Base-by-base conservation (phyloP, 23 tunicate species). In the Halocynthia roretzi region DNA sequence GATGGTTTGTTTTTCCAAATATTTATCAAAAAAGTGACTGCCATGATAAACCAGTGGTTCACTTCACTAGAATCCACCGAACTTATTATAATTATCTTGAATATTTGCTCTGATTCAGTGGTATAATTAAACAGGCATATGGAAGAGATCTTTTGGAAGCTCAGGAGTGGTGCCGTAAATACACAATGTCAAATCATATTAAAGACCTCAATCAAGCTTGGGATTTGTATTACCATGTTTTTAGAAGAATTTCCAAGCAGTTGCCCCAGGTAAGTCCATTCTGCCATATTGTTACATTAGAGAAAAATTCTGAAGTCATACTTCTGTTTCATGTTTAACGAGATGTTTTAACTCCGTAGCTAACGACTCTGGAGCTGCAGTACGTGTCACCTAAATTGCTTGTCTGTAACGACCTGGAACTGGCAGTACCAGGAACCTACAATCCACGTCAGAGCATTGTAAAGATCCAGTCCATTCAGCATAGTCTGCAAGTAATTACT, bases 391-490 rank as follows among this genome's bases (percentile, higher is more conserved):
- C 99, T 7, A 89, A 89, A 67, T 77, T 96, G 63, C 71, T 89
- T 81, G 83, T 69, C 6, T 91, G 92, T 73, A 85, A 81, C 12
- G 93, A 96, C 65, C 69, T 96, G 75, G 94, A 96, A 54, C 70
- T 96, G 68, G 99, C 89, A 5, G 91, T 96, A 9, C 99, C 99
- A 7, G 99, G 99, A 21, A 96, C 99, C 50, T 96, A 96, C 80
- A 78, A 86, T 69, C 93, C 99, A 7, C 77, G 70, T 11, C 86
- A 76, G 50, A 83, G 83, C 11, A 80, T 96, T 53, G 80, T 87
- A 18, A 78, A 83, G 52, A 96, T 96, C 51, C 68, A 82, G 20
- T 85, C 96, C 5, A 71, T 96, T 19, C 85, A 91, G 61, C 85
- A 87, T 20, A 91, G 91, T 6, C 65, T 96, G 53, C 93, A 89